Evolutionary conservation across 1,140 invertebrate species (phyloP), one percentile per base, ranked within the genome.

Genomic region (Akabosia matsudoensis): DNA sequence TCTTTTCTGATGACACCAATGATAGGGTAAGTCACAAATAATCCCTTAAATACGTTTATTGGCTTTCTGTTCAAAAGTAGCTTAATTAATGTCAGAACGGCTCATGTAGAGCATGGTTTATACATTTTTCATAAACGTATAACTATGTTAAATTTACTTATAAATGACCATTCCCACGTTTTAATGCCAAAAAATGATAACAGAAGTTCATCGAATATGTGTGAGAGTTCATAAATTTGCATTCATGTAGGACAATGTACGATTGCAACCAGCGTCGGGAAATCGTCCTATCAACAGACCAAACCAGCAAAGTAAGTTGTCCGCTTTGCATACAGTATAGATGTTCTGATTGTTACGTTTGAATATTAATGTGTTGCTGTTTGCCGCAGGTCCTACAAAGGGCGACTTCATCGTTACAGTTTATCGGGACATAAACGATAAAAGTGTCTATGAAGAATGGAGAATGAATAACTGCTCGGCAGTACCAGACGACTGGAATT

Each of bases 401-500:
- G 30, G 61, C 14, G 37, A 28, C 18, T 77, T 77, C 37, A 26
- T 45, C 18, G 51, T 77, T 18, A 77, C 73, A 0, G 73, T 77
- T 1, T 77, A 77, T 37, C 33, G 70, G 0, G 45, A 77, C 37
- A 74, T 74, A 22, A 71, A 70, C 28, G 73, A 77, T 51, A 74
- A 74, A 52, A 31, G 76, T 52, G 24, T 28, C 30, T 33, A 75
- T 28, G 30, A 33, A 64, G 61, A 76, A 70, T 79, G 74, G 73
- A 67, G 56, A n/a, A 73, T 74, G 77, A 4, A 31, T 24, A 74
- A 77, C 18, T 79, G 78, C 37, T 70, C 74, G 0, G 10, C 74
- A 16, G 45, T 79, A 14, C 78, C 78, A 0, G 33, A 33, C 16
- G 16, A 45, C 31, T 76, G 71, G 72, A 67, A 74, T 22, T 1